Evolutionary conservation across 2,797 vertebrate genomes (phyloP).

Genomic region (Threskiornis aethiopicus): DNA sequence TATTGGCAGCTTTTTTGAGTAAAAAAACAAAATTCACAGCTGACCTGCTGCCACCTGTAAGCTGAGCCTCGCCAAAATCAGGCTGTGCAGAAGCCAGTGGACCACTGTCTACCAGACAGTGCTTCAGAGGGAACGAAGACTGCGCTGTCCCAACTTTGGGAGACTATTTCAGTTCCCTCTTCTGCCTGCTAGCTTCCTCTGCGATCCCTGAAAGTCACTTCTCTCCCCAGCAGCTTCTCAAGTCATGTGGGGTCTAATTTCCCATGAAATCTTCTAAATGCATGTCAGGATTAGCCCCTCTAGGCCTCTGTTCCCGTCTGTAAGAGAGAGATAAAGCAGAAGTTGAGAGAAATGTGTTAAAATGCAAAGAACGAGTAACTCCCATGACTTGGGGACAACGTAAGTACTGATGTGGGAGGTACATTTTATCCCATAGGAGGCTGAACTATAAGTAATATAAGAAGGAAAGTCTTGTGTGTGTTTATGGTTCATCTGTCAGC

Average conservation of each 20-base stretch:
- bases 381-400: background rate
- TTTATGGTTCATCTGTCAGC: background rate
- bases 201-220: background rate
- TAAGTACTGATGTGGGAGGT: background rate
- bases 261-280: background rate
- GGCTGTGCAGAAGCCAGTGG: background rate
- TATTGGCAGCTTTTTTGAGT: background rate
- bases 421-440: background rate
- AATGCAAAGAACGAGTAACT: background rate
- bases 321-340: background rate
- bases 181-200: background rate
- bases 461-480: background rate
- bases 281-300: background rate
- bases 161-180: background rate
- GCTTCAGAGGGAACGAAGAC: background rate
- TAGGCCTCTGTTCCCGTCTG: background rate
- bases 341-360: background rate
- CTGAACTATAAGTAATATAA: accelerated
- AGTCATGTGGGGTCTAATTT: background rate
- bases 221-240: background rate
- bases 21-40: background rate
- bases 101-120: accelerated
- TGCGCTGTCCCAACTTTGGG: background rate
- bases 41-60: background rate
- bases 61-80: accelerated